Evolutionary conservation across 2,113 vertebrate genomes (phyloP).

Genomic region (Lagopus leucura): DNA sequence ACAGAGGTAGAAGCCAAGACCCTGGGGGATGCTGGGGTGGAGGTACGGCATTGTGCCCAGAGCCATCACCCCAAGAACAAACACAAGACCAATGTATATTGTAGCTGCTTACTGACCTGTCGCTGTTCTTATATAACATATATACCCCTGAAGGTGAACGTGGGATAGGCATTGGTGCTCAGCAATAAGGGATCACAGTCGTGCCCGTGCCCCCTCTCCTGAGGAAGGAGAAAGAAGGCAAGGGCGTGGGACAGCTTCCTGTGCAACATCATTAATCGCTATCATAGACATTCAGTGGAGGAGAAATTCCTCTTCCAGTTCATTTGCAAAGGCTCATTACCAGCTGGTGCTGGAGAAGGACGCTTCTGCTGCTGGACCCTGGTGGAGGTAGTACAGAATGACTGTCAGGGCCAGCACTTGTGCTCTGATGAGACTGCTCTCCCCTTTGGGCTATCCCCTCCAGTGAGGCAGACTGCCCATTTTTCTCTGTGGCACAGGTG

Average conservation of each 20-base stretch:
- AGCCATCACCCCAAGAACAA: conserved; percentile 29
- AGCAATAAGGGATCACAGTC: conserved; percentile 37
- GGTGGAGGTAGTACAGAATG: conserved; percentile 55
- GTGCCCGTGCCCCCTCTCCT: conserved; percentile 31
- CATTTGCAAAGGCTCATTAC: conserved; percentile 43
- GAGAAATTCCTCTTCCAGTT: conserved; percentile 71
- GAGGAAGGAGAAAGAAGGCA: conserved; percentile 36
- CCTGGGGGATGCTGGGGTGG: not conserved
- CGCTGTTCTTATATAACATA: not conserved
- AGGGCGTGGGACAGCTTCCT: conserved; percentile 45
- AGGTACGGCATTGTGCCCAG: conserved; percentile 9
- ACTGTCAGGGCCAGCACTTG: conserved; percentile 39
- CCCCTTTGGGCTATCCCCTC: not conserved
- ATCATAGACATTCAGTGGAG: conserved; percentile 46
- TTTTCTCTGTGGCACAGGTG: not conserved
- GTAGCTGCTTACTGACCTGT: conserved; percentile 48
- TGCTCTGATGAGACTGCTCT: not conserved
- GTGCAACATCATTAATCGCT: conserved; percentile 49
- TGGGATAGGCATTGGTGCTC: conserved; percentile 55
- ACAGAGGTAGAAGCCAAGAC: conserved; percentile 64
- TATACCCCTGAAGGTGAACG: conserved; percentile 38
- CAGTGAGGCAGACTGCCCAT: not conserved
- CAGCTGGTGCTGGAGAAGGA: conserved; percentile 52
- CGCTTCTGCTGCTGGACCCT: conserved; percentile 49
- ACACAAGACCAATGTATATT: conserved; percentile 3